Conservation (phyloP, 2,888 invertebrate species). For the Drosophila leonis region DNA sequence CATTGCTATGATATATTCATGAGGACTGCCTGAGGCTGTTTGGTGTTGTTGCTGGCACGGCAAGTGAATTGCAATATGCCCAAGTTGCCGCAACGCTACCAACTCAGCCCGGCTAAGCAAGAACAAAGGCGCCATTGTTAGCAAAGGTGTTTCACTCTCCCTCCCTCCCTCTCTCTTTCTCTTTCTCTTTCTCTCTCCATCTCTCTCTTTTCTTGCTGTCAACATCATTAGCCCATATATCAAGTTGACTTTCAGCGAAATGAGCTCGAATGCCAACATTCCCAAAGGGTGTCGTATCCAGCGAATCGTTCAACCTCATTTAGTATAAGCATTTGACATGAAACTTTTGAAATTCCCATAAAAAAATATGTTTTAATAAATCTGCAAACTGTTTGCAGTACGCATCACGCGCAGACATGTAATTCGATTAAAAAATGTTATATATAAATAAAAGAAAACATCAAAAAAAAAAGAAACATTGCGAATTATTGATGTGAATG, state of each 20-base stretch:
- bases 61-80: slow-evolving; percentile 1
- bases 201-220: slow-evolving; percentile 37
- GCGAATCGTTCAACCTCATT: slow-evolving; percentile 28
- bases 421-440: slow-evolving; percentile 13
- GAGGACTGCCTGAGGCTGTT: not conserved
- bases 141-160: not conserved
- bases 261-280: slow-evolving; percentile 30
- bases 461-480: not conserved
- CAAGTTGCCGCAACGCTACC: not conserved
- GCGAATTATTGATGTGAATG: slow-evolving; percentile 45
- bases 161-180: not conserved
- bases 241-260: slow-evolving; percentile 56
- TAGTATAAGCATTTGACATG: slow-evolving; percentile 29
- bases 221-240: slow-evolving; percentile 70
- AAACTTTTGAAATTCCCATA: slow-evolving; percentile 4
- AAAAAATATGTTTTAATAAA: not conserved
- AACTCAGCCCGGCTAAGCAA: not conserved
- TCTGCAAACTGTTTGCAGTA: not conserved
- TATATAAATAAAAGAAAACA: not conserved
- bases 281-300: slow-evolving; percentile 35
- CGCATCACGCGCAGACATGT: slow-evolving; percentile 22
- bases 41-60: not conserved
- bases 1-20: slow-evolving; percentile 1
- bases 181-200: not conserved
- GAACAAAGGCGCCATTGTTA: slow-evolving; percentile 17